Evolutionary conservation across 92 coral and sea anemone genomes (phyloP), one percentile per base, ranked within the genome.

Genomic region (Diadumene lineata): DNA sequence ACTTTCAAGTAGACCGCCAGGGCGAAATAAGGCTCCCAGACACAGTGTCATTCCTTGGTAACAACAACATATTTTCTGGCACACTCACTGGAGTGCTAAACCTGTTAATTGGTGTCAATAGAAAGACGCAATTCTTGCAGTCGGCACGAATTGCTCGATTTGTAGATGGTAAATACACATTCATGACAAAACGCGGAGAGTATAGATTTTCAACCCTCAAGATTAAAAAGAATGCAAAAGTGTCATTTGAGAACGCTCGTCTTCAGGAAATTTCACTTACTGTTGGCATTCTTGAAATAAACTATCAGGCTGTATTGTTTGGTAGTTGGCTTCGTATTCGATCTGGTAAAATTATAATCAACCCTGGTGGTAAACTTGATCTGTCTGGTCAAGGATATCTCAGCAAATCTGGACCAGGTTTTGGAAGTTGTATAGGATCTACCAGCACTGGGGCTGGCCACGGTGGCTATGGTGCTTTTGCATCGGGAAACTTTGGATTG

Each of bases 361-460:
- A 86, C 44, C 69, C 91, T 46, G 91, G 91, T 16, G 91, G 83
- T 0, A 86, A 68, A 53, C 77, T 86, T 21, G 84, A 86, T 53
- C 55, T 86, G 22, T 64, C 80, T 24, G 84, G 75, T 18, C 69
- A 77, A 68, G 91, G 91, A 13, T 56, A 66, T 57, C 25, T 48
- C 22, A 69, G 80, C 11, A 73, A 79, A 44, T 62, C 53, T 23
- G 90, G 90, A 43, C 74, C 57, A 18, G 90, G 90, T 19, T 66
- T 64, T 0, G 90, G 90, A 30, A 74, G 46, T 16, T 51, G 53
- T 27, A 72, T 58, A 18, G 51, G 75, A 9, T 38, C 64, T 13
- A 74, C 79, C 24, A 87, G 90, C 11, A 82, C 80, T 15, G 90
- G 90, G n/a, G 90, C 84, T 24, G 90, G 90, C 1, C 87, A 86